These are phyloP conservation scores for Netelia virgata DNA, from an alignment of 2,888 invertebrate species.

Conservation along the genomic window DNA sequence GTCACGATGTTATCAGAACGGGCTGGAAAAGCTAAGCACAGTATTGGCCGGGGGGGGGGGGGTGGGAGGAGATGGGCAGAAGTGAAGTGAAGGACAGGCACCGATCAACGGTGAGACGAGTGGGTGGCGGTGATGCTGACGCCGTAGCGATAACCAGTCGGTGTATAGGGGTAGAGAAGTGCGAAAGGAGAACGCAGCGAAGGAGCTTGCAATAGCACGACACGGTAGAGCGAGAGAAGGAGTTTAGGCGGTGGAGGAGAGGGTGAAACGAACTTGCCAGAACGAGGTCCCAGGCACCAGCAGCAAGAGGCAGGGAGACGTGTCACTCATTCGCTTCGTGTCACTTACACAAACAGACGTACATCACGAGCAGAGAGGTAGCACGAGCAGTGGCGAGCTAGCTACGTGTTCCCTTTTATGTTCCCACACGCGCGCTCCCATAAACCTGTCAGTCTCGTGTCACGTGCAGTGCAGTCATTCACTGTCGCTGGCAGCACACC, in stretches of 20 bases:
- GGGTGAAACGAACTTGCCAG: conserved; percentile 65
- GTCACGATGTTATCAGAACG: conserved; percentile 24
- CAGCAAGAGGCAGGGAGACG: conserved; percentile 75
- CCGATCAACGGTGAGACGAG: conserved; percentile 27
- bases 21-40: conserved; percentile 16
- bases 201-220: conserved; percentile 33
- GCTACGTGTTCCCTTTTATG: conserved; percentile 83
- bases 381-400: conserved; percentile 73
- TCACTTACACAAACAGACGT: conserved; percentile 85
- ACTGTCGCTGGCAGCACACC: conserved; percentile 82
- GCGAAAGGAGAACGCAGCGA: conserved; percentile 34
- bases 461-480: conserved; percentile 84
- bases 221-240: conserved; percentile 20
- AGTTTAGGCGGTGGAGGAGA: conserved; percentile 26
- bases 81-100: conserved; percentile 38
- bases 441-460: conserved; percentile 85
- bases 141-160: conserved; percentile 5
- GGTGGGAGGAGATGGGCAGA: conserved; percentile 1
- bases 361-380: conserved; percentile 81
- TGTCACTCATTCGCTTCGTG: conserved; percentile 83
- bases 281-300: conserved; percentile 60
- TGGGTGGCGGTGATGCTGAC: conserved; percentile 32
- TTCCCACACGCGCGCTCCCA: conserved; percentile 83
- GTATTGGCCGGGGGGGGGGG: conserved; percentile 1
- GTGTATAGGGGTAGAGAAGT: not conserved